These are phyloP conservation scores for Bambusicola thoracicus DNA, from an alignment of 2,113 vertebrate genomes.

Conservation along the genomic window DNA sequence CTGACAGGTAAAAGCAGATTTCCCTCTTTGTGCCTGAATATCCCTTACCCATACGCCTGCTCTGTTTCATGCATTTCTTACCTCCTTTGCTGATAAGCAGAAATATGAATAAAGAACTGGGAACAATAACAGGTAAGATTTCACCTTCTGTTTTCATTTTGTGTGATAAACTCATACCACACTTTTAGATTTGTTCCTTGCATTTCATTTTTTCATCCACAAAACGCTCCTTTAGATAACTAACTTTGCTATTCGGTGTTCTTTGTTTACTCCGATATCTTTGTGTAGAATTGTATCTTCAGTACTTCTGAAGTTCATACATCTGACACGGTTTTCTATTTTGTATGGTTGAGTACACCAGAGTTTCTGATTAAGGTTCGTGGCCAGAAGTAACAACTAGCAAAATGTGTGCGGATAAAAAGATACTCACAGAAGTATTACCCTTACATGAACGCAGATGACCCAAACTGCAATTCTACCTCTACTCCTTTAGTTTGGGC, in stretches of 20 bases:
- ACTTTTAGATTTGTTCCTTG: background rate
- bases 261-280: background rate
- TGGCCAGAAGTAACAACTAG: background rate
- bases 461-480: background rate
- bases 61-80: background rate
- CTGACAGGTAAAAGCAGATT: background rate
- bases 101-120: background rate
- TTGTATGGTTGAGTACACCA: background rate
- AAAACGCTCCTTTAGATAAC: background rate
- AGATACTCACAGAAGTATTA: background rate
- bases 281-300: background rate
- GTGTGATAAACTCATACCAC: background rate
- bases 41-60: background rate
- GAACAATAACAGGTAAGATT: background rate
- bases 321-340: background rate
- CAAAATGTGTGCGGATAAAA: background rate
- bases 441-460: background rate
- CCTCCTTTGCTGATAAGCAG: background rate
- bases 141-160: background rate
- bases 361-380: background rate
- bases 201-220: background rate
- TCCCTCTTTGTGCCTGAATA: fast-evolving
- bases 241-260: background rate
- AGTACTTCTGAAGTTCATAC: background rate
- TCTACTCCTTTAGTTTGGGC: background rate